Conservation (phyloP, 2,797 vertebrate species). For the Tiaroga cobitis region DNA sequence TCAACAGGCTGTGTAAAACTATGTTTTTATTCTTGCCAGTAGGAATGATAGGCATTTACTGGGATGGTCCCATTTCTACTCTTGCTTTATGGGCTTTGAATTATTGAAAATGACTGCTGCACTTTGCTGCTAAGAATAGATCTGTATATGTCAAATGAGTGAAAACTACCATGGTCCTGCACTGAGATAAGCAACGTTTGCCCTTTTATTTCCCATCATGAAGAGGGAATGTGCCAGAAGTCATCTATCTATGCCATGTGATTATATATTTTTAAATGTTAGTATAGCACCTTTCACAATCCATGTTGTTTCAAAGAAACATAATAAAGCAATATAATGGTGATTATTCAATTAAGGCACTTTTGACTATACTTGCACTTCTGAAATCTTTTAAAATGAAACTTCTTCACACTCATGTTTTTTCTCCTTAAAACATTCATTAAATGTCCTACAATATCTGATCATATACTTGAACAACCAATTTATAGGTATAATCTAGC, state of each 20-base stretch:
- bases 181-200: neutral
- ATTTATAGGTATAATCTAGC: neutral
- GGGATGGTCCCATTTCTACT: neutral
- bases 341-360: slow-evolving; percentile 2
- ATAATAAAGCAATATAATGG: neutral
- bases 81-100: slow-evolving; percentile 2
- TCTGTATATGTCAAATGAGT: slow-evolving; percentile 5
- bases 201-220: neutral
- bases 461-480: neutral
- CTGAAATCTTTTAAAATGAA: neutral
- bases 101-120: slow-evolving; percentile 18
- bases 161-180: slow-evolving; percentile 7
- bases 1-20: neutral
- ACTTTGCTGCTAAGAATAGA: slow-evolving; percentile 34
- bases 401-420: neutral
- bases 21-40: neutral
- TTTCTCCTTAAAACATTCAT: no score
- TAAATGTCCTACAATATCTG: neutral
- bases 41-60: neutral
- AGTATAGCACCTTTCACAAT: neutral
- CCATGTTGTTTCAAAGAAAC: neutral
- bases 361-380: neutral
- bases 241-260: neutral
- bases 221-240: neutral
- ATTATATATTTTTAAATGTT: neutral